Conservation (phyloP, 2,113 vertebrate genomes). For the Fulmarus glacialis region DNA sequence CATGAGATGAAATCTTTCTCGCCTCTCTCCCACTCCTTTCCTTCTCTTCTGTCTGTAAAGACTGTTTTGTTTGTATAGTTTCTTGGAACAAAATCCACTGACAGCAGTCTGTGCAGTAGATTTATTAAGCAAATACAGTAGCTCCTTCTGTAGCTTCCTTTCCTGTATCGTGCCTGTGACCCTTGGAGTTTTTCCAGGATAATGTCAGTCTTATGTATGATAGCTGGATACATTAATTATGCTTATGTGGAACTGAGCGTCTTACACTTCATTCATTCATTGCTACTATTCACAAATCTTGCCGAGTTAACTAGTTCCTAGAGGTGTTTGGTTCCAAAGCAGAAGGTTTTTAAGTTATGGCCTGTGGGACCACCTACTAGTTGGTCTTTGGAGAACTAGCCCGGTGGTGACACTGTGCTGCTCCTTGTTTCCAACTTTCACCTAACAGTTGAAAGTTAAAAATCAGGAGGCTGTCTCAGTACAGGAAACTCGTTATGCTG, state of each 20-base stretch:
- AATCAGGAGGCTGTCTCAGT: neutral
- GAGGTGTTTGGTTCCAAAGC: neutral
- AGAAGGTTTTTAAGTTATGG: neutral
- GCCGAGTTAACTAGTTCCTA: neutral
- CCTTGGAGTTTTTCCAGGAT: conserved; percentile 46
- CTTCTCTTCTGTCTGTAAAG: conserved; percentile 9
- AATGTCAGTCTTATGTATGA: conserved; percentile 22
- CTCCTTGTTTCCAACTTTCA: neutral
- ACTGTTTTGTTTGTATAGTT: conserved; percentile 49
- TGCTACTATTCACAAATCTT: neutral
- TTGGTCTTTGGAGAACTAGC: neutral
- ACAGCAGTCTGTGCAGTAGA: conserved; percentile 14
- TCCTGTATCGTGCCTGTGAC: conserved; percentile 24
- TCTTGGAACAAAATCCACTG: conserved; percentile 48
- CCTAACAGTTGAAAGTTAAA: neutral
- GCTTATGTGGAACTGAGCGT: neutral
- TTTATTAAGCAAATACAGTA: conserved; percentile 43
- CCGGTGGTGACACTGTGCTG: neutral
- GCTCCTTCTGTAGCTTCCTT: conserved; percentile 46
- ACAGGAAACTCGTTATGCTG: neutral
- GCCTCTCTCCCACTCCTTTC: neutral
- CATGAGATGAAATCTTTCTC: neutral
- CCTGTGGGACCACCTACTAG: neutral
- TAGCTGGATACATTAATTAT: conserved; percentile 41
- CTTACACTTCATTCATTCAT: neutral